Base-by-base conservation (phyloP, 2,888 invertebrate species). In the Boloria selene region DNA sequence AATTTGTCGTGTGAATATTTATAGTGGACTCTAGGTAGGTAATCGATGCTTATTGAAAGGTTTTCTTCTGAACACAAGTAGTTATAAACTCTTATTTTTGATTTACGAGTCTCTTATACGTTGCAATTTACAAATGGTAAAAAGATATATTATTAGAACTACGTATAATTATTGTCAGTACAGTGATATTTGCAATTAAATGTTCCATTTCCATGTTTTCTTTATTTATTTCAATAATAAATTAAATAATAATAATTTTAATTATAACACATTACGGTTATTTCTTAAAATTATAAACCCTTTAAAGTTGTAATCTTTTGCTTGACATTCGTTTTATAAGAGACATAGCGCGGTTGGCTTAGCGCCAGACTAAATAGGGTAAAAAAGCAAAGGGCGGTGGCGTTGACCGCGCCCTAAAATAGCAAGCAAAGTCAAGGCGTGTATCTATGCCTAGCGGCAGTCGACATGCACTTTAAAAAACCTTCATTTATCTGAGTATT, bases 371-470 rank as follows among this genome's bases (percentile, higher is more conserved):
- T 84, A 89, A 90, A 90, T 85, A 89, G 89, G 89, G 90, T 88
- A 88, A 90, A 91, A 70, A 91, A 90, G 88, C 80, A 85, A 86
- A 86, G 88, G 80, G 84, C 81, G 83, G 78, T 83, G 85, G 79
- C 87, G 81, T 74, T 82, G 81, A 82, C 87, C 87, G 89, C 88
- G 84, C 90, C 91, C 82, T 82, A 82, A 90, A 87, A 90, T 90
- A 90, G 90, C 90, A 85, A 81, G 85, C 87, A 88, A 91, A 90
- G 90, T 89, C 90, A 90, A 89, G 91, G 90, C 87, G 89, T 85
- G 86, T 81, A 77, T 78, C 80, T 79, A 64, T 72, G 72, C 70
- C 70, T 75, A 76, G 75, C 75, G 77, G 75, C 75, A 74, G 67
- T 56, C 61, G 55, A 7, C 54, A 54, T 38, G 17, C 49, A 18